Evolutionary conservation across 2,797 vertebrate species (phyloP).

Genomic region (Apodemus agrarius): DNA sequence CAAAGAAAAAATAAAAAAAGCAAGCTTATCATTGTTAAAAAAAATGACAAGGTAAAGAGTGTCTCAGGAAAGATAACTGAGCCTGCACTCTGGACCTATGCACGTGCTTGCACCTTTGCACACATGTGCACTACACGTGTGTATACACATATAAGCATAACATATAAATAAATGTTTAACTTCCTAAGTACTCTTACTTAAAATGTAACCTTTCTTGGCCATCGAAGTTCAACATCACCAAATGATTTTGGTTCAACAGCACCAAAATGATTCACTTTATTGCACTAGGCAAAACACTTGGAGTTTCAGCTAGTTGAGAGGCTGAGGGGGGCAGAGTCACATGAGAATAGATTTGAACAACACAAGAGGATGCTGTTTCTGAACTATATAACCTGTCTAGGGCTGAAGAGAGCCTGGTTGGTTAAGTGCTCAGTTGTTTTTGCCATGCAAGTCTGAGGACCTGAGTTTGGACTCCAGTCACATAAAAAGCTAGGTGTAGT

Average conservation of each 20-base stretch:
- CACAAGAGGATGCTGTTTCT: neutral
- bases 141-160: neutral
- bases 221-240: slow-evolving; percentile 13
- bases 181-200: slow-evolving; percentile 37
- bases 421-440: neutral
- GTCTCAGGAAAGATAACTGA: neutral
- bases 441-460: neutral
- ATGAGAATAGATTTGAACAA: neutral
- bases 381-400: neutral
- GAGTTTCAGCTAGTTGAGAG: neutral
- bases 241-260: too few relatives aligned
- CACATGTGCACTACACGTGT: neutral
- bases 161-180: neutral
- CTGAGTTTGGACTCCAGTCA: neutral
- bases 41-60: neutral
- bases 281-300: neutral
- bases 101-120: neutral
- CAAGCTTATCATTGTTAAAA: too few relatives aligned
- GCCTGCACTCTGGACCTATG: neutral
- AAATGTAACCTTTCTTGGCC: slow-evolving; percentile 21
- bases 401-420: neutral
- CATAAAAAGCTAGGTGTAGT: neutral
- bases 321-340: neutral
- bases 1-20: too few relatives aligned
- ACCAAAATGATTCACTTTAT: too few relatives aligned